A percentile compares a stretch with the other conserved stretches of the same genome.
Evolutionary conservation across 2,888 invertebrate species (phyloP).

Genomic region (Therioaphis trifolii): DNA sequence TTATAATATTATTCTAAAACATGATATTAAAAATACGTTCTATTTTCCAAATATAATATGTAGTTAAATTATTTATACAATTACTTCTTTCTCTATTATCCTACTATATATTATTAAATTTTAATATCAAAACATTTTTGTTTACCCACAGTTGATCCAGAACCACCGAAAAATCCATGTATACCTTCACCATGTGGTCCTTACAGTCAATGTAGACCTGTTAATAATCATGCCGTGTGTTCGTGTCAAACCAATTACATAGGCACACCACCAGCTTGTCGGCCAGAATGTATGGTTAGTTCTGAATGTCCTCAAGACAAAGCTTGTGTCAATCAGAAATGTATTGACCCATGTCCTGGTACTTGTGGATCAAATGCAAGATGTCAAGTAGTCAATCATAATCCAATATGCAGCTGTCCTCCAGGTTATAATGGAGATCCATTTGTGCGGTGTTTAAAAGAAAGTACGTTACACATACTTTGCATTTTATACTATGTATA

Average conservation of each 20-base stretch:
- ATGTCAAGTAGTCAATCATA: conserved; percentile 86
- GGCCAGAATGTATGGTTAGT: conserved; percentile 85
- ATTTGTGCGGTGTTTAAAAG: conserved; percentile 79
- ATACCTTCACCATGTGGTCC: conserved; percentile 82
- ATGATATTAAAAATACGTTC: not conserved
- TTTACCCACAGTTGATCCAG: conserved; percentile 67
- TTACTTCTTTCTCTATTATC: not conserved
- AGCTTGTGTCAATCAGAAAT: conserved; percentile 83
- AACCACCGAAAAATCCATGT: conserved; percentile 75
- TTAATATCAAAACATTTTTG: conserved; percentile 48
- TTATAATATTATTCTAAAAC: conserved; percentile 51
- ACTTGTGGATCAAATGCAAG: conserved; percentile 85
- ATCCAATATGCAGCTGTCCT: conserved; percentile 85
- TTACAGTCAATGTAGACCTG: conserved; percentile 79
- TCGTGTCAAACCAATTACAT: conserved; percentile 82
- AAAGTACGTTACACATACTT: conserved; percentile 71
- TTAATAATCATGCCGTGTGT: conserved; percentile 82
- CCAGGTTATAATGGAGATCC: conserved; percentile 83
- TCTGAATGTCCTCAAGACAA: conserved; percentile 84
- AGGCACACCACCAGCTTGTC: conserved; percentile 82
- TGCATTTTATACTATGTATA: no score
- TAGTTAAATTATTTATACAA: no score
- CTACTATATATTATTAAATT: conserved; percentile 64
- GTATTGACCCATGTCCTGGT: conserved; percentile 84
- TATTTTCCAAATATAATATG: no score